phyloP scores from a whole-genome alignment of 2,113 vertebrate species.

The Tachysurus fulvidraco region DNA sequence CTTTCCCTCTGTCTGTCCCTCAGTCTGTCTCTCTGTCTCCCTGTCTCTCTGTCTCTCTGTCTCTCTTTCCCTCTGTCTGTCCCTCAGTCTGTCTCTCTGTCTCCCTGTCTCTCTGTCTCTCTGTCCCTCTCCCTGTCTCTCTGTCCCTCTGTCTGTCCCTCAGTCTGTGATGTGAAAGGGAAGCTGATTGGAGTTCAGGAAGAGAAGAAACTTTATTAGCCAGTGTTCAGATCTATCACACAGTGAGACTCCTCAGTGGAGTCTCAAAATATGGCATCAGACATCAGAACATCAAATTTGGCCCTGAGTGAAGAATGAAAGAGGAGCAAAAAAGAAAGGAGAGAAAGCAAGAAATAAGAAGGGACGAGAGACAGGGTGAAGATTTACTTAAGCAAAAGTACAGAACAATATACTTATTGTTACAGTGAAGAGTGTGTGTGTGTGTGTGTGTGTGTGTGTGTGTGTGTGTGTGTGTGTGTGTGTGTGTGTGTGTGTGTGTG shows the following conservation, averaged over 20 bases:
- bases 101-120: background rate
- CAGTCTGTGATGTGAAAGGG: background rate
- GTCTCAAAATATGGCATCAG: background rate
- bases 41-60: no score
- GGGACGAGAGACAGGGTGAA: background rate
- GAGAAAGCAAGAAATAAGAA: no score
- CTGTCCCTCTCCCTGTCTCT: no score
- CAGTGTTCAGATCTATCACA: background rate
- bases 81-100: background rate
- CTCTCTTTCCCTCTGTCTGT: no score
- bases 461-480: slow-evolving; percentile 8
- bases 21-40: no score
- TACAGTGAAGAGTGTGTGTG: background rate
- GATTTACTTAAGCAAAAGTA: no score
- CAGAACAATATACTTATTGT: no score
- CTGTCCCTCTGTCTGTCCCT: no score
- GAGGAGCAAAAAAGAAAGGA: background rate
- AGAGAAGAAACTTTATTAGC: background rate
- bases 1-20: no score
- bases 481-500: slow-evolving; percentile 17
- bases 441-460: background rate
- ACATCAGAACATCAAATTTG: background rate
- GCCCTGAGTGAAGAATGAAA: no score
- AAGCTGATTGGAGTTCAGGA: background rate
- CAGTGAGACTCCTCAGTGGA: background rate